Evolutionary conservation across 2,888 invertebrate genomes (phyloP), one percentile per base, ranked within the genome.

Genomic region (Eupeodes luniger): DNA sequence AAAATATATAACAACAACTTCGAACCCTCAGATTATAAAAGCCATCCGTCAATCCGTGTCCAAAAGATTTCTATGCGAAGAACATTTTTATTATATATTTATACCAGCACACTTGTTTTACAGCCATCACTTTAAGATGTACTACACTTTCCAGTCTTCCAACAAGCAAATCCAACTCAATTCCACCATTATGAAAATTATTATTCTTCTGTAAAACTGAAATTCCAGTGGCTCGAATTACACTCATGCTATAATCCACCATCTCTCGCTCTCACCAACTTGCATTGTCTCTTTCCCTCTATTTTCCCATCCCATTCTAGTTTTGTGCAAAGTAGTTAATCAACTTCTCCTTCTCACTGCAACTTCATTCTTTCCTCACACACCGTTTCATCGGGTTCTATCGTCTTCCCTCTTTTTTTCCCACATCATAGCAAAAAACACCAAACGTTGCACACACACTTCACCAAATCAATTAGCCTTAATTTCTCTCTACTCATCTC

Each of bases 381-480:
- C 49, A 66, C n/a, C 55, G 40, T 2, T 69, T 27, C 27, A 27
- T 27, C 0, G 27, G 27, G 16, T 55, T n/a, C 7, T 36, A 16
- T 10, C 40, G 62, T 10, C 5, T n/a, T 27, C 40, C 51, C 7
- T 79, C 75, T 75, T 36, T 44, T 36, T 61, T n/a, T 44, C 7
- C 1, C 14, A 49, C 27, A 27, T 74, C 55, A 19, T 47, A 55
- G 11, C 5, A 64, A 64, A 64, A 64, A 49, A 49, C 81, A 61
- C 44, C 66, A 61, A 16, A 16, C 40, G n/a, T 5, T 70, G 62
- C 66, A 67, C 79, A 67, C 79, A 81, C 79, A 67, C 69, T 59
- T 61, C 47, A n/a, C 55, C 72, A 84, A 88, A 88, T 88, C 88
- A 88, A 88, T 88, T 88, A 88, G 64, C 78, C 75, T 75, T 78